phyloP scores from a whole-genome alignment of 2,113 vertebrate species.

The Piaya cayana region DNA sequence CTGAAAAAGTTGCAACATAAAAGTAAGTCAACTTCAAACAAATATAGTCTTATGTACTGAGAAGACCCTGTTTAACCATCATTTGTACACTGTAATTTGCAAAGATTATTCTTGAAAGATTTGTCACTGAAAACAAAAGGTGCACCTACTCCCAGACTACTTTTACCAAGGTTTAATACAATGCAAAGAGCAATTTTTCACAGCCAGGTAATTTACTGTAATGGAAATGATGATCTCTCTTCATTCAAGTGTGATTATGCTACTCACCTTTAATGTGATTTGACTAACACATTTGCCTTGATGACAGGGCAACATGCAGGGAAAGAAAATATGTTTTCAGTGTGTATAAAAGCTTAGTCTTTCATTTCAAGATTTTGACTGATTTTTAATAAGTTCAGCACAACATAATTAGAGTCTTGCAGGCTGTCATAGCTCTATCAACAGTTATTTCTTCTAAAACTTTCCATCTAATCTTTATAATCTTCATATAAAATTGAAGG shows the following conservation, averaged over 20 bases:
- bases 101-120: neutral
- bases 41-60: neutral
- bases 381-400: neutral
- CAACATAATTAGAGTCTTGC: neutral
- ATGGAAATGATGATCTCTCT: neutral
- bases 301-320: neutral
- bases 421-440: neutral
- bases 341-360: neutral
- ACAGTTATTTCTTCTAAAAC: neutral
- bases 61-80: neutral
- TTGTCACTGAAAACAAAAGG: neutral
- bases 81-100: neutral
- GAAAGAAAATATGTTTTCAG: neutral
- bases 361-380: neutral
- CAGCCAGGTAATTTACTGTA: neutral
- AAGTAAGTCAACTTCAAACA: neutral
- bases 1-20: neutral
- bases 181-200: neutral
- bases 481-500: neutral
- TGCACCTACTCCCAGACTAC: neutral
- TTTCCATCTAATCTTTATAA: neutral
- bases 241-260: neutral
- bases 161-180: neutral
- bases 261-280: neutral
- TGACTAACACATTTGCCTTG: neutral